Percentiles rank a stretch among this genome's conserved stretches.
These are phyloP conservation scores for Pachliopta kotzebuea DNA, from an alignment of 2,888 invertebrate species.

Conservation along the genomic window DNA sequence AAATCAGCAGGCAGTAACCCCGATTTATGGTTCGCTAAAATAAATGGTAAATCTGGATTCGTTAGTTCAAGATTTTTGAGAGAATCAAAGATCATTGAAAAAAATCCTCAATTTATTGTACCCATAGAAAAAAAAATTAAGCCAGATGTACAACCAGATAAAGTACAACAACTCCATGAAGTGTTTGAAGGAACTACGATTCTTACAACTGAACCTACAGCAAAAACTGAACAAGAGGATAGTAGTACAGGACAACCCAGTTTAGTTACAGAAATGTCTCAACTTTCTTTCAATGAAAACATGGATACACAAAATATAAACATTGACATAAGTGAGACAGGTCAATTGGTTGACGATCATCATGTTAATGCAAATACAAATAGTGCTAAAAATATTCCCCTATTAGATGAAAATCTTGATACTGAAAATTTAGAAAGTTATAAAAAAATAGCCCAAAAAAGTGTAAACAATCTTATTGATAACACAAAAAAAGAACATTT, in stretches of 20 bases:
- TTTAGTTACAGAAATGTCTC: constrained; percentile 31
- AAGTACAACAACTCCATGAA: constrained; percentile 66
- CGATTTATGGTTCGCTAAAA: constrained; percentile 85
- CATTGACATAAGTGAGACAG: constrained; percentile 30
- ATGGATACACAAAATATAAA: constrained; percentile 26
- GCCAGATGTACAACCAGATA: constrained; percentile 56
- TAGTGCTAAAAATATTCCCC: not conserved
- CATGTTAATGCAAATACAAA: not conserved
- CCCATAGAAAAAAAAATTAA: constrained; percentile 41
- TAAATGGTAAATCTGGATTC: constrained; percentile 85
- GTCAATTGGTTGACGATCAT: constrained; percentile 13
- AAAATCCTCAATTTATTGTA: constrained; percentile 56
- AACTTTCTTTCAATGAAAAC: constrained; percentile 31
- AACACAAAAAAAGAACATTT: constrained; percentile 8
- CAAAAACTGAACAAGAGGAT: constrained; percentile 32
- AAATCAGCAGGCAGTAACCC: constrained; percentile 83
- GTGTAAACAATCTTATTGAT: not conserved
- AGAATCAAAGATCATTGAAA: constrained; percentile 79
- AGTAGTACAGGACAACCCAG: constrained; percentile 37
- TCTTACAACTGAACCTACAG: constrained; percentile 55
- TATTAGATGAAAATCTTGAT: constrained; percentile 4
- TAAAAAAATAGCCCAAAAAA: not conserved
- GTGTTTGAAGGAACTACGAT: constrained; percentile 86
- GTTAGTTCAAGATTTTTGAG: constrained; percentile 79
- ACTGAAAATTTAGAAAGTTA: constrained; percentile 6